These are phyloP conservation scores for Drepana arcuata DNA, from an alignment of 1,140 invertebrate genomes.

Conservation along the genomic window DNA sequence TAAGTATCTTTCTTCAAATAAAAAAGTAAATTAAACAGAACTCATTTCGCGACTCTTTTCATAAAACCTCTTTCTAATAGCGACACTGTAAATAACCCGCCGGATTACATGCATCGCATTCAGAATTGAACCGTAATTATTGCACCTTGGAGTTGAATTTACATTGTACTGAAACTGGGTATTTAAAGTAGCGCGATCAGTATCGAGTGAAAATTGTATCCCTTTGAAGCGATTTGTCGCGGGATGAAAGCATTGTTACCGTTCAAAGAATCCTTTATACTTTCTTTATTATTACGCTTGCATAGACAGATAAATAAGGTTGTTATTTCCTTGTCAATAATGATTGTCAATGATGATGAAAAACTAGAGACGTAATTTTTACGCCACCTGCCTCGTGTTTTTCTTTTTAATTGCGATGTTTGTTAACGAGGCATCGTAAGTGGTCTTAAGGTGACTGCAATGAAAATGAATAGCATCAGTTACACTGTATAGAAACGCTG, in stretches of 20 bases:
- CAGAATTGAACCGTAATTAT: slow-evolving; percentile 7
- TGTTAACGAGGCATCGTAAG: too few relatives aligned
- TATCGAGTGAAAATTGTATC: slow-evolving; percentile 59
- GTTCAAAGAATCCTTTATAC: slow-evolving; percentile 54
- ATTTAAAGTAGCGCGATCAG: slow-evolving; percentile 47
- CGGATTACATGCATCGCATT: slow-evolving; percentile 15
- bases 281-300: slow-evolving; percentile 59
- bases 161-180: slow-evolving; percentile 4
- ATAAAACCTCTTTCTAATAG: slow-evolving; percentile 47
- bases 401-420: too few relatives aligned
- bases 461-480: too few relatives aligned
- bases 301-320: neutral
- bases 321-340: too few relatives aligned
- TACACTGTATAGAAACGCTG: too few relatives aligned
- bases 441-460: too few relatives aligned
- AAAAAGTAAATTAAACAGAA: slow-evolving; percentile 55
- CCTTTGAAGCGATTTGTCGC: slow-evolving; percentile 58
- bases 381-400: too few relatives aligned
- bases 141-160: slow-evolving; percentile 12
- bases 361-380: too few relatives aligned
- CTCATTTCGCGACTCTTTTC: slow-evolving; percentile 52
- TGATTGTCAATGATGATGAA: too few relatives aligned
- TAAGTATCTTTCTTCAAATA: slow-evolving; percentile 28
- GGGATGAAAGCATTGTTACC: slow-evolving; percentile 46
- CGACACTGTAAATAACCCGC: slow-evolving; percentile 50